phyloP scores from a whole-genome alignment of 1,140 invertebrate genomes.

The Caenorhabditis tropicalis region DNA sequence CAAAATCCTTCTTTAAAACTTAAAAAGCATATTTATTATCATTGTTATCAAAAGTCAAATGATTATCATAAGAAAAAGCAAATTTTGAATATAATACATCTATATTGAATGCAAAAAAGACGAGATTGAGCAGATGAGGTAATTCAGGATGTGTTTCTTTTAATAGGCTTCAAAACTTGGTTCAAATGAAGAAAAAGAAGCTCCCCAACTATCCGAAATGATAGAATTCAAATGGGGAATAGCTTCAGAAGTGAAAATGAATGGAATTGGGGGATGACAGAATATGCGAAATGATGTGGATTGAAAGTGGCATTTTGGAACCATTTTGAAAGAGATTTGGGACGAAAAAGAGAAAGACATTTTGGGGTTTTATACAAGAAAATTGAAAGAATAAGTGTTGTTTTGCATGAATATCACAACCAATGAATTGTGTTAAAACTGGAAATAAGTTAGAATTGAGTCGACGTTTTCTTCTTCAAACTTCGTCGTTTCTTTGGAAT shows the following conservation, averaged over 20 bases:
- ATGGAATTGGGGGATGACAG: not conserved
- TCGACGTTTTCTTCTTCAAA: constrained; percentile 36
- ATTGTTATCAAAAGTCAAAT: too few species aligned
- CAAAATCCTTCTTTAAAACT: too few species aligned
- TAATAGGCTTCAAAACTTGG: not conserved
- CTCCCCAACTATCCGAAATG: not conserved
- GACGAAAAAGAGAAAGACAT: not conserved
- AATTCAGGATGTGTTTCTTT: not conserved
- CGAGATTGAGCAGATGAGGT: not conserved
- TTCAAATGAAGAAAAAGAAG: not conserved
- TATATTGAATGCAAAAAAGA: not conserved
- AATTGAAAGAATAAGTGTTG: not conserved
- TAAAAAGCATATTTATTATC: too few species aligned
- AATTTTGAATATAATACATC: too few species aligned
- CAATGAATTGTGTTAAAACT: not conserved
- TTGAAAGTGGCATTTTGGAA: too few species aligned
- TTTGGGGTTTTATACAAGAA: constrained; percentile 4
- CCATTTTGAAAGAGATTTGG: constrained; percentile 14
- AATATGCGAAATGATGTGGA: not conserved
- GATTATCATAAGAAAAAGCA: too few species aligned
- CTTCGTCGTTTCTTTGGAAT: constrained; percentile 34
- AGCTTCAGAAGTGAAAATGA: too few species aligned
- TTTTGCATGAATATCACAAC: not conserved
- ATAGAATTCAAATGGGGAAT: constrained; percentile 3
- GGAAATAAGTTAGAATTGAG: not conserved